Percentiles rank a stretch among this genome's conserved stretches.
Evolutionary conservation across 2,888 invertebrate genomes (phyloP).

Genomic region (Toxonevra muliebris): DNA sequence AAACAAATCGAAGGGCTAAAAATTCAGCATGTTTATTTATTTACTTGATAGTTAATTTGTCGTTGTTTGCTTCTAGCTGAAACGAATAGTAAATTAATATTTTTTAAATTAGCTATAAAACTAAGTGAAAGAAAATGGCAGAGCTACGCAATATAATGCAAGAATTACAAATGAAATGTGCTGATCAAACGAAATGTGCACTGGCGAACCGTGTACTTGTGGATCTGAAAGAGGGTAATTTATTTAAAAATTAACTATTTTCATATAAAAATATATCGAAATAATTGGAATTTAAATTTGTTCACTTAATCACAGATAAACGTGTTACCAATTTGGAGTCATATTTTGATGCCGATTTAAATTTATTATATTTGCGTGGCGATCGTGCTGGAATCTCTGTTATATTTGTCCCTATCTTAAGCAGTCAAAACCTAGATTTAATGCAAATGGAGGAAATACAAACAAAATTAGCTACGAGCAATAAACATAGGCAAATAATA

Average conservation of each 20-base stretch:
- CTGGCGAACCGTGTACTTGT: slow-evolving; percentile 68
- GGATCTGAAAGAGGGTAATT: slow-evolving; percentile 68
- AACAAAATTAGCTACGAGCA: slow-evolving; percentile 31
- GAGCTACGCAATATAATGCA: slow-evolving; percentile 41
- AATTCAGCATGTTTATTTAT: no score
- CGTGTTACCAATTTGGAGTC: slow-evolving; percentile 39
- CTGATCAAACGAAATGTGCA: slow-evolving; percentile 64
- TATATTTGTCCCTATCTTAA: slow-evolving; percentile 47
- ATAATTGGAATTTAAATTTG: no score
- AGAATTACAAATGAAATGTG: slow-evolving; percentile 58
- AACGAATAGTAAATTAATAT: no score
- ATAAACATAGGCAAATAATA: slow-evolving; percentile 12
- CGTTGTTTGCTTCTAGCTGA: no score
- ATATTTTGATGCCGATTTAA: slow-evolving; percentile 40
- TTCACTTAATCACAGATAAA: slow-evolving; percentile 38
- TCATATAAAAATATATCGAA: no score
- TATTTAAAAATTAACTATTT: background rate
- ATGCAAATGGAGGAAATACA: slow-evolving; percentile 44
- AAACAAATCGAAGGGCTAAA: no score
- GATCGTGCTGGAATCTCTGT: slow-evolving; percentile 24
- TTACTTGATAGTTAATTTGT: no score
- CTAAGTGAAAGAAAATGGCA: no score
- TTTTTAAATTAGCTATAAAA: no score
- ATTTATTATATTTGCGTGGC: slow-evolving; percentile 49
- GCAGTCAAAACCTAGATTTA: slow-evolving; percentile 47